phyloP scores from a whole-genome alignment of 2,113 vertebrate genomes.

The Chaetorhynchus papuensis region DNA sequence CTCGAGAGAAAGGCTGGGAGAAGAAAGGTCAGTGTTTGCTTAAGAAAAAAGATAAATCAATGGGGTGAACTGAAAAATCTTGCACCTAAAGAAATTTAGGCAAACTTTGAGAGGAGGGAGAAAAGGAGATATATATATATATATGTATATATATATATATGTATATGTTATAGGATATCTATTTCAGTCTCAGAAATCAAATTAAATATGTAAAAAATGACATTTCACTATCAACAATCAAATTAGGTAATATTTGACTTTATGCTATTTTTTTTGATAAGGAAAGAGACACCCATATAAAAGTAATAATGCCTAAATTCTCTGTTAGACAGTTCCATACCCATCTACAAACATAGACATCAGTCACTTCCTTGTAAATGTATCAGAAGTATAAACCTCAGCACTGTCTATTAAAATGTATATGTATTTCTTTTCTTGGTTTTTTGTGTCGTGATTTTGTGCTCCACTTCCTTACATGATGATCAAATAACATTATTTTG shows the following conservation, averaged over 20 bases:
- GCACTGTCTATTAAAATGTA: background rate
- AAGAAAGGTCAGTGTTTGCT: background rate
- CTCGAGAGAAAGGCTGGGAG: background rate
- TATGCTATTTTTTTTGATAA: background rate
- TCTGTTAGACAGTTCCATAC: background rate
- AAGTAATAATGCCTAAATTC: background rate
- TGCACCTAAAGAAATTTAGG: background rate
- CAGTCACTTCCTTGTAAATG: background rate
- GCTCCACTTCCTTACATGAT: background rate
- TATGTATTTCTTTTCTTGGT: background rate
- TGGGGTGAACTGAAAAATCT: background rate
- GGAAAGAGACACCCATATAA: background rate
- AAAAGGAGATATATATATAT: background rate
- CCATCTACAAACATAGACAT: background rate
- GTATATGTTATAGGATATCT: background rate
- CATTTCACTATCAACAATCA: background rate
- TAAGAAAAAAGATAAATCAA: background rate
- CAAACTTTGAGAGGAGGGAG: background rate
- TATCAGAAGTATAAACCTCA: background rate
- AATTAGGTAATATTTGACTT: background rate
- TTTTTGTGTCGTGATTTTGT: background rate
- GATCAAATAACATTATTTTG: background rate
- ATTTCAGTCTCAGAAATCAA: background rate
- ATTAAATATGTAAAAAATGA: background rate
- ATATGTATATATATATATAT: too few relatives aligned